These are phyloP conservation scores for Dynastes grantii DNA, from an alignment of 2,888 invertebrate genomes.

Conservation along the genomic window DNA sequence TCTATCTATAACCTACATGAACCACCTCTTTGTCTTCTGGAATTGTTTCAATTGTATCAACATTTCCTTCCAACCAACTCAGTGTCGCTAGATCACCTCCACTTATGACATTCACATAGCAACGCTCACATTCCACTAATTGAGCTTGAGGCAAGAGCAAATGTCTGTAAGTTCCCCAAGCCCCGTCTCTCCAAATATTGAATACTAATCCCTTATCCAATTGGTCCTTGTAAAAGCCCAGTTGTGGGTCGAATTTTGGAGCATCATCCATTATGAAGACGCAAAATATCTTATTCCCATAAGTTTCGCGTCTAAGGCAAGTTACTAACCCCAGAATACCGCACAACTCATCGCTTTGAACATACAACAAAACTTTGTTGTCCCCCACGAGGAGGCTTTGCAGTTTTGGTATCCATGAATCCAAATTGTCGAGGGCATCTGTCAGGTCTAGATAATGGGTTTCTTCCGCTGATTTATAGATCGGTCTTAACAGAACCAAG, in stretches of 20 bases:
- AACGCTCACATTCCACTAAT: conserved; percentile 75
- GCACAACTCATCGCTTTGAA: conserved; percentile 79
- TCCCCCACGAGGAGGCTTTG: conserved; percentile 57
- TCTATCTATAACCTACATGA: background rate
- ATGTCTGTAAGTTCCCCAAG: conserved; percentile 85
- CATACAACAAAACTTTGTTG: conserved; percentile 73
- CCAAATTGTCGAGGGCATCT: background rate
- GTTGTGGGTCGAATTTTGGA: conserved; percentile 36
- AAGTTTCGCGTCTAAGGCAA: conserved; percentile 85
- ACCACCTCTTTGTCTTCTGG: background rate
- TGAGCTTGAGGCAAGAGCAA: conserved; percentile 75
- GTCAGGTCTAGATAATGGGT: background rate
- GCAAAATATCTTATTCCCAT: conserved; percentile 73
- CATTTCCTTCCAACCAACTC: conserved; percentile 83
- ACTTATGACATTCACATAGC: conserved; percentile 83
- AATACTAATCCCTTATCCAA: conserved; percentile 81
- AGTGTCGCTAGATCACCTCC: conserved; percentile 91
- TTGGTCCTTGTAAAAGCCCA: conserved; percentile 73
- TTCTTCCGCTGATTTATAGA: background rate
- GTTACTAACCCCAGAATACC: conserved; percentile 94
- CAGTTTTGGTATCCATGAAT: conserved; percentile 32
- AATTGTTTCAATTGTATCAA: conserved; percentile 55
- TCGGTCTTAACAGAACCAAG: conserved; percentile 38
- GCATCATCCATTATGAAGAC: conserved; percentile 35
- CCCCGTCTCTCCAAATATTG: conserved; percentile 80